Evolutionary conservation across 2,113 vertebrate species (phyloP).

Genomic region (Pteruthius melanotis): DNA sequence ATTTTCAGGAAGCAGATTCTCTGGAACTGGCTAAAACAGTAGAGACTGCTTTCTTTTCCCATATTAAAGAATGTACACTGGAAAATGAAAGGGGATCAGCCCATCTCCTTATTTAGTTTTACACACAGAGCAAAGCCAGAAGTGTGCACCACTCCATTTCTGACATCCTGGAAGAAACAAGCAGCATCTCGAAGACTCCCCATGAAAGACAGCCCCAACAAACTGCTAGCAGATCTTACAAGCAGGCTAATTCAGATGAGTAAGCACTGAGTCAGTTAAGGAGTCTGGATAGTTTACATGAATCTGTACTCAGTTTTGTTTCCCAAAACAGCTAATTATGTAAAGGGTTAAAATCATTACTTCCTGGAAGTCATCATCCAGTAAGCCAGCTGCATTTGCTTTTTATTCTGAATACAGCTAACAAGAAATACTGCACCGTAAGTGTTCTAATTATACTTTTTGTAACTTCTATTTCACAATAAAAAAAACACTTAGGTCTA

Average conservation of each 20-base stretch:
- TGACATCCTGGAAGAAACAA: background rate
- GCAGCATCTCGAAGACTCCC: background rate
- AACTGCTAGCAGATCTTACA: background rate
- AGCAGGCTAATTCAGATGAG: background rate
- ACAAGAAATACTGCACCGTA: background rate
- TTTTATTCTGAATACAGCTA: conserved; percentile 7
- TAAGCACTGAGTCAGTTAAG: conserved; percentile 18
- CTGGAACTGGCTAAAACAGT: background rate
- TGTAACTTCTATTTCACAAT: background rate
- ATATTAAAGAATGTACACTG: background rate
- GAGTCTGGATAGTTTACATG: conserved; percentile 23
- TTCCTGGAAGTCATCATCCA: conserved; percentile 46
- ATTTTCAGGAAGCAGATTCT: conserved; percentile 19
- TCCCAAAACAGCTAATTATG: conserved; percentile 39
- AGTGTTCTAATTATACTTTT: background rate
- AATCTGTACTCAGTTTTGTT: background rate
- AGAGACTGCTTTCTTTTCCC: background rate
- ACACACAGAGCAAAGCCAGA: background rate
- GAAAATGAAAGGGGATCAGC: background rate
- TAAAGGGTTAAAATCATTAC: conserved; percentile 33
- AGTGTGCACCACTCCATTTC: background rate
- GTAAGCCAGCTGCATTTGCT: conserved; percentile 15
- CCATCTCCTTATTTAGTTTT: background rate
- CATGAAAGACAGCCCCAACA: background rate
- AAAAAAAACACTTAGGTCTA: background rate